These are phyloP conservation scores for Tinamus guttatus DNA, from an alignment of 2,113 vertebrate species.

Conservation along the genomic window DNA sequence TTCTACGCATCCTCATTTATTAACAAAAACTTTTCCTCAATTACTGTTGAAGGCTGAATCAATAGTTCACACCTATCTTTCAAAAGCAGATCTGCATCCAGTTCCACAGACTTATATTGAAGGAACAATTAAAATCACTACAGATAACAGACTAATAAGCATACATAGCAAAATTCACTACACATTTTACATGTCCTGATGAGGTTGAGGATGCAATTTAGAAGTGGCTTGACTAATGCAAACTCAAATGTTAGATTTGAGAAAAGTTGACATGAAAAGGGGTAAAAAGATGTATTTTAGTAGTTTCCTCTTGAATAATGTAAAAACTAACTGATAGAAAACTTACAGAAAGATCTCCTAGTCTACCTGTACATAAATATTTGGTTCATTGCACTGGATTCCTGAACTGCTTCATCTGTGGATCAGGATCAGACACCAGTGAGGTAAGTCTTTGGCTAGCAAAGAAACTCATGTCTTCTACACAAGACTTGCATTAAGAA, in stretches of 20 bases:
- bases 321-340: not conserved
- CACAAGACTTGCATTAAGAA: not conserved
- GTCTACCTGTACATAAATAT: not conserved
- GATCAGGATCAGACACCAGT: not conserved
- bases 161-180: not conserved
- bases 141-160: not conserved
- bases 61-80: not conserved
- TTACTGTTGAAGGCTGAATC: not conserved
- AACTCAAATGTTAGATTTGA: not conserved
- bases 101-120: not conserved
- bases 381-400: not conserved
- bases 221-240: not conserved
- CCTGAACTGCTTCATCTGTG: rapidly evolving
- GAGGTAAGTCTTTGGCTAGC: not conserved
- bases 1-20: not conserved
- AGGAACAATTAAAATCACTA: not conserved
- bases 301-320: not conserved
- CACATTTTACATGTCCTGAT: not conserved
- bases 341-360: not conserved
- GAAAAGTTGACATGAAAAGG: not conserved
- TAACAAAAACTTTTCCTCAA: not conserved
- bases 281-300: not conserved
- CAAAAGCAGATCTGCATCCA: not conserved
- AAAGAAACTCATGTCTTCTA: not conserved
- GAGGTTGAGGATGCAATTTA: not conserved